Conservation (phyloP, 1,140 invertebrate genomes). For the Drosophila pandora region DNA sequence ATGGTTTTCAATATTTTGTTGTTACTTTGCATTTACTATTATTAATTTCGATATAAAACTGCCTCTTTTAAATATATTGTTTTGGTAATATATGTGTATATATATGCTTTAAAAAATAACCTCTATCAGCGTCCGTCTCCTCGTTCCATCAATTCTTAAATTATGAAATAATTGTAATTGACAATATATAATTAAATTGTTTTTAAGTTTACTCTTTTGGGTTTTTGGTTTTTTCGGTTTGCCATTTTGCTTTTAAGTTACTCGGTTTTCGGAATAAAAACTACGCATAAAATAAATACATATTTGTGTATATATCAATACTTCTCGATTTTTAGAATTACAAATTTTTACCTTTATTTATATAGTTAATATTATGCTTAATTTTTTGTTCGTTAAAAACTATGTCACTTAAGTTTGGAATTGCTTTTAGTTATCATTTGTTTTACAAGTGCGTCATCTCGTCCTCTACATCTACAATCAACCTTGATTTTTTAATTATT, state of each 20-base stretch:
- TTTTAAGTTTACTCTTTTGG: conserved; percentile 48
- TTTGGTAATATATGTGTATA: conserved; percentile 61
- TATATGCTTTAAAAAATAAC: conserved; percentile 81
- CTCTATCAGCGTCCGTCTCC: conserved; percentile 63
- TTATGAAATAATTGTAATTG: conserved; percentile 80
- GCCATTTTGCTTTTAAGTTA: conserved; percentile 23
- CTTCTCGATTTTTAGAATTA: conserved; percentile 70
- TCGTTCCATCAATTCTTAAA: conserved; percentile 71
- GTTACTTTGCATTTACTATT: conserved; percentile 65
- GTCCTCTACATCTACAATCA: conserved; percentile 42
- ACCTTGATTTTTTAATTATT: conserved; percentile 10
- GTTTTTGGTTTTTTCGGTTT: conserved; percentile 23
- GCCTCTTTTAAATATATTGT: conserved; percentile 64
- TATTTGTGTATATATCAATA: conserved; percentile 78
- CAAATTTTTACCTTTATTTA: conserved; percentile 39
- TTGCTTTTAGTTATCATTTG: conserved; percentile 81
- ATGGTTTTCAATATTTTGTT: conserved; percentile 81
- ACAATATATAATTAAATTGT: conserved; percentile 82
- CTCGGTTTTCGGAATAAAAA: conserved; percentile 58
- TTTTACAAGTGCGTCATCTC: conserved; percentile 72
- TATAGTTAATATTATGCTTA: conserved; percentile 16
- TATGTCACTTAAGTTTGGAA: conserved; percentile 81
- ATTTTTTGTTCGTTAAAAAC: conserved; percentile 59
- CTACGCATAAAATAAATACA: conserved; percentile 76
- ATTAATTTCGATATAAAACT: conserved; percentile 82